Percentiles rank a stretch among this genome's conserved stretches.
phyloP scores from a whole-genome alignment of 2,113 vertebrate genomes.

The Triplophysa tibetana region DNA sequence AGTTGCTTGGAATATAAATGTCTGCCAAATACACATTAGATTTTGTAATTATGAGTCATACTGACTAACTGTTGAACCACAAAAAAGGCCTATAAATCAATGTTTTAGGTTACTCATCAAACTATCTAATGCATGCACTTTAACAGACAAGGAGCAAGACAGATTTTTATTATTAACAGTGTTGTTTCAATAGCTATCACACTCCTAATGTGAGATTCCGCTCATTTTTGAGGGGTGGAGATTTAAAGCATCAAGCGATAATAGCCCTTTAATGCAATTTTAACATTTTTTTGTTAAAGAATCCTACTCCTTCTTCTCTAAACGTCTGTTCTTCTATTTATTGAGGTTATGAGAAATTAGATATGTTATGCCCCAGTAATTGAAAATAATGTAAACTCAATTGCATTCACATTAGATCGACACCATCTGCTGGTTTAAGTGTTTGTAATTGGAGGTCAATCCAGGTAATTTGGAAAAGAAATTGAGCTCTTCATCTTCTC shows the following conservation, averaged over 20 bases:
- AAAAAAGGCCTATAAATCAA: not conserved
- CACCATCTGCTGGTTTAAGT: not conserved
- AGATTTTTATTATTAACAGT: no score
- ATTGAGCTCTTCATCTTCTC: not conserved
- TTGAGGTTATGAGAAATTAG: not conserved
- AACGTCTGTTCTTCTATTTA: not conserved
- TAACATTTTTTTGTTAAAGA: not conserved
- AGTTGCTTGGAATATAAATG: not conserved
- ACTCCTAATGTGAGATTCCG: not conserved
- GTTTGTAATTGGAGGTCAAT: not conserved
- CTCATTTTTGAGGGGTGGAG: not conserved
- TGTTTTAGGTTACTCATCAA: not conserved
- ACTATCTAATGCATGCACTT: not conserved
- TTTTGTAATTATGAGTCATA: conserved; percentile 12
- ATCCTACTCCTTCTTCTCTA: not conserved
- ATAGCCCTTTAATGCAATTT: no score
- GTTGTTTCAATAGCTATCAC: not conserved
- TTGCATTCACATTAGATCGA: not conserved
- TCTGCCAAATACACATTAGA: not conserved
- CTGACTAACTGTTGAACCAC: conserved; percentile 7
- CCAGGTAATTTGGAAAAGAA: not conserved
- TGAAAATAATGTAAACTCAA: not conserved
- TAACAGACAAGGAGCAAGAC: not conserved
- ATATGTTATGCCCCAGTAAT: not conserved
- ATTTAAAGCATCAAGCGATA: not conserved